A percentile compares a stretch with the other conserved stretches of the same genome.
phyloP scores from a whole-genome alignment of 2,797 vertebrate genomes.

The Liparis tanakae region DNA sequence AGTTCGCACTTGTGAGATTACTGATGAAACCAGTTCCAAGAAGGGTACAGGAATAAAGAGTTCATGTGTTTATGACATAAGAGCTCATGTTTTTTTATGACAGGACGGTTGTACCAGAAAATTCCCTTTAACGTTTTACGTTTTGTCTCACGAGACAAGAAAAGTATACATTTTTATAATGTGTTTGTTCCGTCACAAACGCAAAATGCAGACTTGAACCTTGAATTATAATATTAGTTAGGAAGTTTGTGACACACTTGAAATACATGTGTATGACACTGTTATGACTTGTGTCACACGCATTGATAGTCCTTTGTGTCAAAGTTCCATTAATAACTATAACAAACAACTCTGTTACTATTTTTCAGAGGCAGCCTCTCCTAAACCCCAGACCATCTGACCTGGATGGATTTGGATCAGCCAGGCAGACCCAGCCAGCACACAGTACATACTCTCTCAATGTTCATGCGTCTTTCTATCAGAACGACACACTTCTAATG shows the following conservation, averaged over 20 bases:
- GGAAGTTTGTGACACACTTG: background rate
- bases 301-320: background rate
- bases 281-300: background rate
- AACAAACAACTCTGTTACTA: conserved; percentile 17
- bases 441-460: conserved; percentile 25
- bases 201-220: background rate
- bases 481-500: background rate
- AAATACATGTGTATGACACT: background rate
- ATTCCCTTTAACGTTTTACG: background rate
- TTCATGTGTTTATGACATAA: background rate
- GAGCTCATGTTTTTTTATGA: background rate
- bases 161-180: background rate
- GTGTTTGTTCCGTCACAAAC: background rate
- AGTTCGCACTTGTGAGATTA: conserved; percentile 1
- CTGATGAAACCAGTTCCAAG: background rate
- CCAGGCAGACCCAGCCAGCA: conserved; percentile 54
- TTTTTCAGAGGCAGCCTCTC: conserved; percentile 77
- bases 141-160: background rate
- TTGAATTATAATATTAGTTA: background rate
- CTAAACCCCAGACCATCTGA: conserved; percentile 51
- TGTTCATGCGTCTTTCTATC: background rate
- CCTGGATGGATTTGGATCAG: conserved; percentile 66
- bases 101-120: background rate
- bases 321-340: background rate
- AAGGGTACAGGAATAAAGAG: background rate